Evolutionary conservation across 2,888 invertebrate species (phyloP).

Genomic region (Onchidella celtica): DNA sequence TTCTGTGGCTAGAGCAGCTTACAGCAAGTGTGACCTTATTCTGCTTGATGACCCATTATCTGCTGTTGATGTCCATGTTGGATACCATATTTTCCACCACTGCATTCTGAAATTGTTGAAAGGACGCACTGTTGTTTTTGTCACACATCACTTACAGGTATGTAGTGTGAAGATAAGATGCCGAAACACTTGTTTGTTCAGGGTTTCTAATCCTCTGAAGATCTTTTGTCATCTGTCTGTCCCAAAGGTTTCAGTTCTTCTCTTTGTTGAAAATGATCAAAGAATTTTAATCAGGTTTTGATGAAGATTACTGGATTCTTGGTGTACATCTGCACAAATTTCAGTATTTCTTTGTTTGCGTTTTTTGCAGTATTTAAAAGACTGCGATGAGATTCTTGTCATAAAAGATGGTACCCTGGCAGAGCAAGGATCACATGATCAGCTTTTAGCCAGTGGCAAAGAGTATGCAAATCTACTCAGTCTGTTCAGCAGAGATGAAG

Average conservation of each 20-base stretch:
- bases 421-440: slow-evolving; percentile 83
- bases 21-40: slow-evolving; percentile 71
- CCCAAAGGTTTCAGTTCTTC: too few relatives aligned
- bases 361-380: slow-evolving; percentile 81
- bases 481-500: slow-evolving; percentile 59
- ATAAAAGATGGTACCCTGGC: slow-evolving; percentile 83
- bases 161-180: too few relatives aligned
- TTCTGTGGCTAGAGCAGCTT: slow-evolving; percentile 72
- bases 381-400: slow-evolving; percentile 84
- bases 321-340: too few relatives aligned
- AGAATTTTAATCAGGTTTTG: too few relatives aligned
- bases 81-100: slow-evolving; percentile 69
- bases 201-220: too few relatives aligned
- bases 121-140: slow-evolving; percentile 72
- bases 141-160: slow-evolving; percentile 76
- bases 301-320: too few relatives aligned
- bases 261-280: too few relatives aligned
- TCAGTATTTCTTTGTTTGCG: neutral
- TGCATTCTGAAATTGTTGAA: slow-evolving; percentile 65
- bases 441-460: slow-evolving; percentile 80
- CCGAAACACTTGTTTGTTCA: too few relatives aligned
- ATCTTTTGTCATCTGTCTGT: too few relatives aligned
- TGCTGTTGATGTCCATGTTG: slow-evolving; percentile 75
- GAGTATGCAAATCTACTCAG: slow-evolving; percentile 79
- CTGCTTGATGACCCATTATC: slow-evolving; percentile 75